Evolutionary conservation across 2,797 vertebrate genomes (phyloP).

Genomic region (Chaetodon trifasciatus): DNA sequence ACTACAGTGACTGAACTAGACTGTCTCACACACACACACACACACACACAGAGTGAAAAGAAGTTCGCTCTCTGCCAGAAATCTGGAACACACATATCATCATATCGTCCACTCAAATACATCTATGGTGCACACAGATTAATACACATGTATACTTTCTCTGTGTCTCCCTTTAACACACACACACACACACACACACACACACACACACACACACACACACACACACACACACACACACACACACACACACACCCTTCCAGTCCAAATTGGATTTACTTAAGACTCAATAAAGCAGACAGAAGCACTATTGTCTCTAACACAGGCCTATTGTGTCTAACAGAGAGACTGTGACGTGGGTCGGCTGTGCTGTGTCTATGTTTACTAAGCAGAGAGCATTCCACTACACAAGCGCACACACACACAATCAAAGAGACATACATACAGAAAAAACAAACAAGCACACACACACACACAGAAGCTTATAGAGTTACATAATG

Average conservation of each 20-base stretch:
- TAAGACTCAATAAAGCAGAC: constrained; percentile 75
- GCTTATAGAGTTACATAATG: constrained; percentile 30
- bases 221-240: constrained; percentile 7
- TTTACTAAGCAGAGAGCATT: constrained; percentile 64
- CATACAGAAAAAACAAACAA: constrained; percentile 6
- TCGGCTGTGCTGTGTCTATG: constrained; percentile 56
- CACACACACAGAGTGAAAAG: constrained; percentile 9
- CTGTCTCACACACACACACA: constrained; percentile 23
- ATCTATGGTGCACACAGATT: constrained; percentile 34
- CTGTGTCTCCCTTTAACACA: constrained; percentile 16
- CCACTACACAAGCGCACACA: constrained; percentile 31
- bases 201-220: constrained; percentile 35
- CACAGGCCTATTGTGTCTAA: constrained; percentile 68
- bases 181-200: not conserved
- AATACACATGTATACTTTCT: constrained; percentile 48
- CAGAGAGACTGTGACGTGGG: constrained; percentile 55
- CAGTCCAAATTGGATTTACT: constrained; percentile 75
- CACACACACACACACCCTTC: constrained; percentile 37
- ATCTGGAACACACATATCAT: constrained; percentile 27
- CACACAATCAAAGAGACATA: constrained; percentile 28
- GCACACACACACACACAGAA: constrained; percentile 2
- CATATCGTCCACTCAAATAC: constrained; percentile 32
- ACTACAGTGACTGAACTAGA: constrained; percentile 49
- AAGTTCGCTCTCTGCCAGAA: constrained; percentile 47
- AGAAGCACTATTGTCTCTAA: constrained; percentile 73